Percentiles rank a stretch among this genome's conserved stretches.
Evolutionary conservation across 2,113 vertebrate genomes (phyloP).

Genomic region (Pteronura brasiliensis): DNA sequence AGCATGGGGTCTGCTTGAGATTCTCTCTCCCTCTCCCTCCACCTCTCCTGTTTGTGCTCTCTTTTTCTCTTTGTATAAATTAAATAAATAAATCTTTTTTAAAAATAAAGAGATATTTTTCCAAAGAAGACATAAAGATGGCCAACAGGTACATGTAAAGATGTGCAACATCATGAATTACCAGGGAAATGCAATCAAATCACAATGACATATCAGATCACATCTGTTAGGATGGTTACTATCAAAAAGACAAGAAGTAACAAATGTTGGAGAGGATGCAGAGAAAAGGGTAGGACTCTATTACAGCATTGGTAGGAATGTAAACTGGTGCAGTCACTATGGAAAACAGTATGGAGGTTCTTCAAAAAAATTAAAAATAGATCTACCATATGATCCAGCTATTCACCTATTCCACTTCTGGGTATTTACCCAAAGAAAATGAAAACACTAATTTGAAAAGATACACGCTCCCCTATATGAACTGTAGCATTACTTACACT

Average conservation of each 20-base stretch:
- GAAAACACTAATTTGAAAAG: background rate
- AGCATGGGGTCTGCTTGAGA: background rate
- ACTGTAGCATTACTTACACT: background rate
- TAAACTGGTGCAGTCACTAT: background rate
- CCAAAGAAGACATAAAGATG: background rate
- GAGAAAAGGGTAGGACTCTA: background rate
- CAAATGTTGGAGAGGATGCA: background rate
- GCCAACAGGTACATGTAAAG: background rate
- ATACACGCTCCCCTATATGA: background rate
- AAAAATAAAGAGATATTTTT: background rate
- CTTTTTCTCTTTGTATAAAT: background rate
- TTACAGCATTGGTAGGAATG: background rate
- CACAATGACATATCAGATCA: background rate
- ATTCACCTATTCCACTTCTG: background rate
- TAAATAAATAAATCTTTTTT: background rate
- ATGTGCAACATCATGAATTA: background rate
- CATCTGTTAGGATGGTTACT: background rate
- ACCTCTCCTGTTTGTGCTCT: background rate
- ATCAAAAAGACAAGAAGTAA: background rate
- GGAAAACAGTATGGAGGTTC: background rate
- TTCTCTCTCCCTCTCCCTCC: background rate
- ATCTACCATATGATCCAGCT: background rate
- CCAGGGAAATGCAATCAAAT: background rate
- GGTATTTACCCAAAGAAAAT: background rate
- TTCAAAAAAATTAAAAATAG: background rate